A percentile compares a stretch with the other conserved stretches of the same genome.
phyloP scores from a whole-genome alignment of 2,113 vertebrate species.

The Crotalus tigris region DNA sequence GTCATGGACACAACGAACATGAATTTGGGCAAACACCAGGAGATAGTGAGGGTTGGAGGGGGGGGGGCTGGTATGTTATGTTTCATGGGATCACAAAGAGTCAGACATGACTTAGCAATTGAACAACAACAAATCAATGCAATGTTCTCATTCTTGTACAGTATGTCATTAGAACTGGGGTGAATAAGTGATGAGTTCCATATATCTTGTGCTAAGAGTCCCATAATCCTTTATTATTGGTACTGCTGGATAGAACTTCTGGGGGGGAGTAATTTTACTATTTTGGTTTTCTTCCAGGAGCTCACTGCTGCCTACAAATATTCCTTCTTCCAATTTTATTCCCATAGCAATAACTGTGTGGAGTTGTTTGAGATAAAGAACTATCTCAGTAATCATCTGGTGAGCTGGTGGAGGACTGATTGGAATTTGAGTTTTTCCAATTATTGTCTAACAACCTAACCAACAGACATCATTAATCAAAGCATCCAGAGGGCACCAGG shows the following conservation, averaged over 20 bases:
- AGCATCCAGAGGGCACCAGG: not conserved
- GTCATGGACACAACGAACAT: not conserved
- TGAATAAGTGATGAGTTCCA: not conserved
- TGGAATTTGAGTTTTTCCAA: not conserved
- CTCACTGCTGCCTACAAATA: not conserved
- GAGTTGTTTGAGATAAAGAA: not conserved
- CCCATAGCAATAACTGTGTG: not conserved
- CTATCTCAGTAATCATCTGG: not conserved
- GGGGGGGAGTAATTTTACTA: not conserved
- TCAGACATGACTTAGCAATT: not conserved
- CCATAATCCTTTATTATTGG: not conserved
- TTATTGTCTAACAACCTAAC: not conserved
- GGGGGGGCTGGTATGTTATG: too few species aligned
- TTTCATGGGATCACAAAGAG: not conserved
- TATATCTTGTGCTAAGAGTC: not conserved
- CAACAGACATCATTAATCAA: not conserved
- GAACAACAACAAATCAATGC: not conserved
- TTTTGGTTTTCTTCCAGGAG: not conserved
- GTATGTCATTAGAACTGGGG: not conserved
- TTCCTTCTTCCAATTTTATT: not conserved
- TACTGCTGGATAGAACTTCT: not conserved
- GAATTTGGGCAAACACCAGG: not conserved
- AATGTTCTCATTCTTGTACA: not conserved
- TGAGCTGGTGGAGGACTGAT: not conserved
- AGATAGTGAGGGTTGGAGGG: not conserved